Base-by-base conservation (phyloP, 2,888 invertebrate species). In the Sarcophaga carnaria region DNA sequence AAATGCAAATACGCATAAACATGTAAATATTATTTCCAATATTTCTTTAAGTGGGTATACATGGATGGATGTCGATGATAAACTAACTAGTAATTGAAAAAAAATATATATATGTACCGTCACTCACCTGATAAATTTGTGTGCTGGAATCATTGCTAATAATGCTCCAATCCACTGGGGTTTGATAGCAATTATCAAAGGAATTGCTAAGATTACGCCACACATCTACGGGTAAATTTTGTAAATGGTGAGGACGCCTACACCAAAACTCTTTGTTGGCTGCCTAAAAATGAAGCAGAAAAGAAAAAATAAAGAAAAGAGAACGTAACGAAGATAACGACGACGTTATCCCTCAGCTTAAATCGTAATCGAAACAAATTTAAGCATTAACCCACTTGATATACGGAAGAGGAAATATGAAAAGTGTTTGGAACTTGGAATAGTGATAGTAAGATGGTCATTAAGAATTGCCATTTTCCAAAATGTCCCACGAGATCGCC, bases 401-500 rank as follows among this genome's bases (percentile, higher is more conserved):
- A 97, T 0, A 96, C 96, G 62, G 96, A 95, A 76, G 96, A 95
- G 92, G 96, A 96, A 91, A 97, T 97, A 93, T 97, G 97, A 94
- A 96, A 97, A 64, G 97, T 97, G 93, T 96, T 96, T 2, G 97
- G 97, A 90, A 97, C 95, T 90, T 97, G 97, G 94, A 96, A 96
- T 69, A 97, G 94, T 3, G 97, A 96, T 87, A 97, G 93, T 67
- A 97, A 94, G 90, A 97, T 95, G 4, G 97, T 97, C 94, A 96
- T 95, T 87, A 96, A 92, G 85, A 96, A 94, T 93, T 97, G 97
- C 97, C 97, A 97, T 88, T 95, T 95, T 71, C 97, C 97, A 91
- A 96, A 97, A 90, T 96, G 95, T 3, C 97, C 97, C 89, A 97
- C 96, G 69, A 96, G 94, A 45, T 94, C 93, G 11, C 96, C 95